These are phyloP conservation scores for Gymnocheta viridis DNA, from an alignment of 2,888 invertebrate genomes.

Conservation along the genomic window DNA sequence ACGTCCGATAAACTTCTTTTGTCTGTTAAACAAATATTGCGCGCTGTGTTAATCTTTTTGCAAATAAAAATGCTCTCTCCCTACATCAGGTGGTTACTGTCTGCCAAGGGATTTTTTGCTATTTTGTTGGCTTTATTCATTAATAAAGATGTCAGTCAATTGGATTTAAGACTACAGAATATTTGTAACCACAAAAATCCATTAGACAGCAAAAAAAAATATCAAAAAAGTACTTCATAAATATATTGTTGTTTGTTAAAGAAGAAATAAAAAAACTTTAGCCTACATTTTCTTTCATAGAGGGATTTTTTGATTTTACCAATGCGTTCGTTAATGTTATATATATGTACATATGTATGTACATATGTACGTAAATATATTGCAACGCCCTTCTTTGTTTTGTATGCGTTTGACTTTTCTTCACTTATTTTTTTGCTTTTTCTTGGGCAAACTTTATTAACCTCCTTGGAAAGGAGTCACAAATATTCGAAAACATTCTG, in stretches of 20 bases:
- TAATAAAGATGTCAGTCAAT: slow-evolving; percentile 69
- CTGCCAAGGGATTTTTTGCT: slow-evolving; percentile 17
- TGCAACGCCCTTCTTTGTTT: slow-evolving; percentile 62
- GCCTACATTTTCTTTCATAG: slow-evolving; percentile 60
- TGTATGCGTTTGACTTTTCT: neutral
- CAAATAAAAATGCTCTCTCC: neutral
- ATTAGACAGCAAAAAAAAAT: slow-evolving; percentile 54
- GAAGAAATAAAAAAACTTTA: slow-evolving; percentile 52
- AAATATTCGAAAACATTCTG: slow-evolving; percentile 39
- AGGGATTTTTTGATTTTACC: slow-evolving; percentile 55
- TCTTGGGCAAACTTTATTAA: slow-evolving; percentile 37
- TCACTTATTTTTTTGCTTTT: neutral
- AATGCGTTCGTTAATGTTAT: slow-evolving; percentile 66
- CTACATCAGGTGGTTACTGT: slow-evolving; percentile 49
- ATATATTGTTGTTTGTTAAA: slow-evolving; percentile 20
- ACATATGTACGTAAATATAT: too few species aligned
- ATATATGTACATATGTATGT: too few species aligned
- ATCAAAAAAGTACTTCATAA: slow-evolving; percentile 12
- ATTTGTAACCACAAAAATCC: slow-evolving; percentile 63
- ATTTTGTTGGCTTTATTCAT: slow-evolving; percentile 36
- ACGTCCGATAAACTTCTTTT: too few species aligned
- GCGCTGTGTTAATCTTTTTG: neutral
- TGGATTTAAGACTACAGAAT: slow-evolving; percentile 61
- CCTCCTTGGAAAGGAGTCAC: slow-evolving; percentile 25
- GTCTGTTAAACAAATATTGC: neutral